Evolutionary conservation across 2,797 vertebrate species (phyloP).

Genomic region (Limnodromus scolopaceus): DNA sequence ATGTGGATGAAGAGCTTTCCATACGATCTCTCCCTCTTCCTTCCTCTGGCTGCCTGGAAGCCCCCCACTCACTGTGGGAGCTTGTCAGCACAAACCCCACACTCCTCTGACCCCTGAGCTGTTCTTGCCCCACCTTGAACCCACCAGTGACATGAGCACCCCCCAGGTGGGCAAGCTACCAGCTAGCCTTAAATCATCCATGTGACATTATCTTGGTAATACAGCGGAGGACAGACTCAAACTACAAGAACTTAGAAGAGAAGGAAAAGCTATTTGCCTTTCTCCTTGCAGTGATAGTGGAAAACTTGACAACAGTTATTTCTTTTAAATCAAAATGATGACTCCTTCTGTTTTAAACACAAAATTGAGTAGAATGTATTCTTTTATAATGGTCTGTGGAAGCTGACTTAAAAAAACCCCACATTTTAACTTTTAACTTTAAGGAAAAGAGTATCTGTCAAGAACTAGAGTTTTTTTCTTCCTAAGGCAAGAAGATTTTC

Average conservation of each 20-base stretch:
- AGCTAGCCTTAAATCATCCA: neutral
- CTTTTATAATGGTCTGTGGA: neutral
- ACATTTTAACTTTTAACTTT: neutral
- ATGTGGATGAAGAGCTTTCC: neutral
- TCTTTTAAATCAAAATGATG: neutral
- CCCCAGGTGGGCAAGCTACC: neutral
- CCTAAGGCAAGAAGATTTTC: neutral
- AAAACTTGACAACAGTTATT: neutral
- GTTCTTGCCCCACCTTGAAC: neutral
- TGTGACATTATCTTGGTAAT: neutral
- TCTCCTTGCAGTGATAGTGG: neutral
- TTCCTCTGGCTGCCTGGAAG: neutral
- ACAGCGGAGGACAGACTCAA: neutral
- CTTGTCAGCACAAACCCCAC: neutral
- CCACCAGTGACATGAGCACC: neutral
- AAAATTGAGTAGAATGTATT: accelerated
- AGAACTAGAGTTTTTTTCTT: neutral
- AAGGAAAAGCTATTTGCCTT: neutral
- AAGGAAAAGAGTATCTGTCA: neutral
- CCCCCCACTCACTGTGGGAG: neutral
- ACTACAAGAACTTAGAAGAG: neutral
- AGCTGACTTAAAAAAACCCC: neutral
- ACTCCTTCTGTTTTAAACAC: neutral
- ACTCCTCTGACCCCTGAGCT: neutral
- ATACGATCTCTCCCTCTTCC: neutral